These are phyloP conservation scores for Heliconius ethilla DNA, from an alignment of 2,888 invertebrate species.

Conservation along the genomic window DNA sequence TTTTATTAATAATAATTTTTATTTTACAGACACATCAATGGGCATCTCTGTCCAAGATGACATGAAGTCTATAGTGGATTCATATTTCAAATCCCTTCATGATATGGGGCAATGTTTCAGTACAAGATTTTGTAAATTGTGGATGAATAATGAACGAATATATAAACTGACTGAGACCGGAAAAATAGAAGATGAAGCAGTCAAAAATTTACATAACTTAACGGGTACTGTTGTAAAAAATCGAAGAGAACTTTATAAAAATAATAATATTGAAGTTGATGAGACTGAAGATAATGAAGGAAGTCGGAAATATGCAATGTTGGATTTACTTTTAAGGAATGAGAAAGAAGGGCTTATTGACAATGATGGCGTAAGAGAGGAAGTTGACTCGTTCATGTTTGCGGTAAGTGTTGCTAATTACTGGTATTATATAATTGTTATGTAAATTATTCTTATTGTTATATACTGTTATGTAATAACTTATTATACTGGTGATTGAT, in stretches of 20 bases:
- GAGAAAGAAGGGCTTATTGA: slow-evolving; percentile 80
- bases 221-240: slow-evolving; percentile 77
- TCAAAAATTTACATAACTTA: slow-evolving; percentile 75
- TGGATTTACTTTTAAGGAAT: slow-evolving; percentile 84
- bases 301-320: slow-evolving; percentile 78
- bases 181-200: slow-evolving; percentile 45
- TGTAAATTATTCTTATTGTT: no score
- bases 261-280: slow-evolving; percentile 39
- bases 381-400: slow-evolving; percentile 88
- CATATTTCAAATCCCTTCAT: slow-evolving; percentile 73
- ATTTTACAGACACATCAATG: slow-evolving; percentile 74
- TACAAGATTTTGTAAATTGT: slow-evolving; percentile 37
- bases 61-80: slow-evolving; percentile 56
- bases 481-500: no score
- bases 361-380: slow-evolving; percentile 83
- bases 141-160: slow-evolving; percentile 38
- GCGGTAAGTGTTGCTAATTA: slow-evolving; percentile 54
- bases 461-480: no score
- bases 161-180: slow-evolving; percentile 35
- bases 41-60: slow-evolving; percentile 72
- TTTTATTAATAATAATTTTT: background rate
- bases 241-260: slow-evolving; percentile 48
- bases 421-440: background rate
- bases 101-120: slow-evolving; percentile 49
- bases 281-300: slow-evolving; percentile 46